Evolutionary conservation across 1,140 invertebrate species (phyloP), one percentile per base, ranked within the genome.

Genomic region (Temnothorax curvispinosus): DNA sequence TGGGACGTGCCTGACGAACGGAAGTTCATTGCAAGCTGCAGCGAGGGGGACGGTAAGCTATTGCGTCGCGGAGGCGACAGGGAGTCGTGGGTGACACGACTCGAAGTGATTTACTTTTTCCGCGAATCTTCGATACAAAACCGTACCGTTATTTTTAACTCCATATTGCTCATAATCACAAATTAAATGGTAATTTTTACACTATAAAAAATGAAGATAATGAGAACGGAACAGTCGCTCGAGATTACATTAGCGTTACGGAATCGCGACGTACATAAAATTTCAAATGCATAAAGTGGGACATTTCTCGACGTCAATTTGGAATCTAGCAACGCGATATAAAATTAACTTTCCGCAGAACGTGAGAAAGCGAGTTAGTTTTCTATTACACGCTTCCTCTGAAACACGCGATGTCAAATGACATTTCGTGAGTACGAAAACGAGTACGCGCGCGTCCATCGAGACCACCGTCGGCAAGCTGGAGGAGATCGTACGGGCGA

Each of bases 1-100:
- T 60, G 75, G 88, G 80, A 91, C 91, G 91, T 92, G 91, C 89
- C 78, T 89, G 87, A 92, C 81, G 89, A 92, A 81, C 91, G 91
- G 91, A 92, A 92, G 89, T 86, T 87, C 89, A 69, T 88, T 86
- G 91, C 91, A 92, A 91, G 86, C 88, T 60, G 74, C 52, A 38
- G 62, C 60, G 54, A 80, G 75, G 80, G 80, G 54, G 47, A 21
- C 75, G 38, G 9, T 78, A 78, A 82, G 80, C 67, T 67, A 50
- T 72, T 41, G 54, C 41, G 41, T 74, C 54, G 80, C 54, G 54
- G 50, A 41, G 50, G 35, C 52, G 27, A 44, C 35, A 32, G 15
- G n/a, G 80, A 32, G 11, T 64, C 18, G 18, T 47, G 56, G 41
- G 56, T 18, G 27, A 54, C 38, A 3, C 15, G 52, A 35, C 7